A percentile compares a stretch with the other conserved stretches of the same genome.
Evolutionary conservation across 1,140 invertebrate species (phyloP).

Genomic region (Globodera ellingtonae): DNA sequence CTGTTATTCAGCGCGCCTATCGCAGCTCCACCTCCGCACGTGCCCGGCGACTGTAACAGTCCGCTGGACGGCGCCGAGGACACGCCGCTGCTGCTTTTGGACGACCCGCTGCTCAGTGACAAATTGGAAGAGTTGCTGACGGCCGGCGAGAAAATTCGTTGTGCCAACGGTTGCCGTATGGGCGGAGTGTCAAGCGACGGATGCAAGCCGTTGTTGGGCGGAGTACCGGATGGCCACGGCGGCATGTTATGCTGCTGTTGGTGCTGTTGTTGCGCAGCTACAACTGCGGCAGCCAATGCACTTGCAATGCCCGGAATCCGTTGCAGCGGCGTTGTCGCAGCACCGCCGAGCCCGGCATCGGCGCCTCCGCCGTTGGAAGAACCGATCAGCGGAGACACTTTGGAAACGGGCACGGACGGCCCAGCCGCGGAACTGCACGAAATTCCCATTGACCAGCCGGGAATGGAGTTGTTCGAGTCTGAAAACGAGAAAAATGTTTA

Average conservation of each 20-base stretch:
- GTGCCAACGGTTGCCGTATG: constrained; percentile 16
- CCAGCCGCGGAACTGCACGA: constrained; percentile 1
- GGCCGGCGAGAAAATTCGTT: constrained; percentile 20
- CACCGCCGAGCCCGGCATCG: neutral
- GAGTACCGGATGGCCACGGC: constrained; percentile 12
- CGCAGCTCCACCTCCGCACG: neutral
- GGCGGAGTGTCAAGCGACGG: constrained; percentile 11
- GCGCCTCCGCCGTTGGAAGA: neutral
- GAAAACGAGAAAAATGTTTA: neutral
- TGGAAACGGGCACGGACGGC: neutral
- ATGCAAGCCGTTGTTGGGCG: neutral
- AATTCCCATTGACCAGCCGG: neutral
- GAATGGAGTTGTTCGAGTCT: neutral
- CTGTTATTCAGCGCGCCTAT: neutral
- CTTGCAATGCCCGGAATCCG: constrained; percentile 10
- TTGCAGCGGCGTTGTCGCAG: constrained; percentile 4
- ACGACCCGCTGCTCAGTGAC: constrained; percentile 1
- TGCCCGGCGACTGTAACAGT: constrained; percentile 16
- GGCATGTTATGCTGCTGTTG: constrained; percentile 7
- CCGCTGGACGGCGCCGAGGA: constrained; percentile 14
- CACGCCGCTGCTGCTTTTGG: constrained; percentile 14
- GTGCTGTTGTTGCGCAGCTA: constrained; percentile 21
- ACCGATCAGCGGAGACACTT: constrained; percentile 6
- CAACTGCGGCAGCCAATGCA: constrained; percentile 21
- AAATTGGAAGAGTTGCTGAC: constrained; percentile 5